Percentiles rank a stretch among this genome's conserved stretches.
Evolutionary conservation across 2,797 vertebrate genomes (phyloP).

Genomic region (Characodon lateralis): DNA sequence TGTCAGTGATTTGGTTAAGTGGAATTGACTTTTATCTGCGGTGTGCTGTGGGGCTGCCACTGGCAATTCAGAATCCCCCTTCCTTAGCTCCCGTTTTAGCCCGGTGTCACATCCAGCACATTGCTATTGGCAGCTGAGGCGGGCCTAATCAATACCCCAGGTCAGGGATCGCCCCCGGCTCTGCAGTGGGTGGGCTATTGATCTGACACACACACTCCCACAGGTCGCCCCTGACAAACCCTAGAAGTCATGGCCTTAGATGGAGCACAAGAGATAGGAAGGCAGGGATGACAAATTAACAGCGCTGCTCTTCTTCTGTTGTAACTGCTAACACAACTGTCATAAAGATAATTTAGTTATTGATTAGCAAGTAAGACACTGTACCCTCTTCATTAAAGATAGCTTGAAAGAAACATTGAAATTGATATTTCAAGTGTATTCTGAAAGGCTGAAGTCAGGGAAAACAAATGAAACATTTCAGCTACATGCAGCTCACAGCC

Average conservation of each 20-base stretch:
- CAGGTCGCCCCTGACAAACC: slow-evolving; percentile 81
- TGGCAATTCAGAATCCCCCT: slow-evolving; percentile 87
- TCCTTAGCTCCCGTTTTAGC: slow-evolving; percentile 77
- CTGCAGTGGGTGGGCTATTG: slow-evolving; percentile 88
- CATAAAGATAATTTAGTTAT: slow-evolving; percentile 48
- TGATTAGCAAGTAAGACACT: slow-evolving; percentile 41
- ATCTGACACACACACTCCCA: slow-evolving; percentile 88
- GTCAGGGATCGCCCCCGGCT: slow-evolving; percentile 88
- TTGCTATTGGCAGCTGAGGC: slow-evolving; percentile 93
- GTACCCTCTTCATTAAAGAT: slow-evolving; percentile 23
- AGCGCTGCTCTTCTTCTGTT: slow-evolving; percentile 33
- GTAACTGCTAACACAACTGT: slow-evolving; percentile 48
- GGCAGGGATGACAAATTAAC: slow-evolving; percentile 64
- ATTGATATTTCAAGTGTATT: slow-evolving; percentile 33
- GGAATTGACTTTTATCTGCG: slow-evolving; percentile 96
- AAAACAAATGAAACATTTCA: slow-evolving; percentile 3
- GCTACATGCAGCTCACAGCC: not conserved
- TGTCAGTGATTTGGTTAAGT: slow-evolving; percentile 96
- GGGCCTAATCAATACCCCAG: slow-evolving; percentile 90
- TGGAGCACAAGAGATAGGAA: slow-evolving; percentile 34
- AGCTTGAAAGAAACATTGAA: slow-evolving; percentile 32
- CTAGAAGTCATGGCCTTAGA: slow-evolving; percentile 65
- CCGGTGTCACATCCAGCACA: slow-evolving; percentile 87
- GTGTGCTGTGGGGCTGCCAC: slow-evolving; percentile 88
- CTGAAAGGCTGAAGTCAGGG: slow-evolving; percentile 22